These are phyloP conservation scores for Eretmocerus hayati DNA, from an alignment of 2,888 invertebrate species.

Conservation along the genomic window DNA sequence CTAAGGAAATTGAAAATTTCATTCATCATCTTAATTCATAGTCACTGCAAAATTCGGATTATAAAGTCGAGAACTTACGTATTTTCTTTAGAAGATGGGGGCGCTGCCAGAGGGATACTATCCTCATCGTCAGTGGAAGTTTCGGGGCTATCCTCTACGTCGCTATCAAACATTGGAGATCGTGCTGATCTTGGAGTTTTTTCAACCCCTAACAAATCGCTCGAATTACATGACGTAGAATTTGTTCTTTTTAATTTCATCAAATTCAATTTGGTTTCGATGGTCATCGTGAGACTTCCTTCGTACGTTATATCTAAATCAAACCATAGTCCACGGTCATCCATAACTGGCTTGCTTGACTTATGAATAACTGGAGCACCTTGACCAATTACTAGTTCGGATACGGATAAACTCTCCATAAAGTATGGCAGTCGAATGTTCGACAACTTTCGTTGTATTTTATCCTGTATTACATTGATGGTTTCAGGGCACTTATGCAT, in stretches of 20 bases:
- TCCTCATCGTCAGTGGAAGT: conserved; percentile 70
- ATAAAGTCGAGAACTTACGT: conserved; percentile 28
- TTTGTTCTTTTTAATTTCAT: conserved; percentile 55
- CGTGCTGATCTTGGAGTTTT: conserved; percentile 31
- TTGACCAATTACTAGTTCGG: conserved; percentile 65
- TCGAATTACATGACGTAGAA: conserved; percentile 29
- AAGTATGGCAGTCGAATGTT: conserved; percentile 85
- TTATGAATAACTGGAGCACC: conserved; percentile 61
- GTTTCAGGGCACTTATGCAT: conserved; percentile 67
- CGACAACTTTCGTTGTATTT: conserved; percentile 78
- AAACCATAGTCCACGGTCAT: conserved; percentile 82
- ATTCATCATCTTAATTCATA: no score
- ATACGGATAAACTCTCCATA: conserved; percentile 74
- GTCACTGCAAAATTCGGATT: neutral
- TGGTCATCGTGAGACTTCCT: conserved; percentile 70
- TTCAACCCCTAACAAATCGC: conserved; percentile 27
- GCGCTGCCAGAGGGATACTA: conserved; percentile 34
- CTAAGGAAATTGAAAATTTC: no score
- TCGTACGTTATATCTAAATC: conserved; percentile 76
- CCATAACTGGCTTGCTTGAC: conserved; percentile 60
- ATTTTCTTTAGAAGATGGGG: conserved; percentile 32
- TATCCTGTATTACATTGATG: conserved; percentile 63
- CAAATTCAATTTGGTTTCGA: conserved; percentile 83
- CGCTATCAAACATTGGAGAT: conserved; percentile 65
- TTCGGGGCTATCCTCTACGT: conserved; percentile 73